Evolutionary conservation across 1,140 invertebrate species (phyloP), one percentile per base, ranked within the genome.

Genomic region (Maniola jurtina): DNA sequence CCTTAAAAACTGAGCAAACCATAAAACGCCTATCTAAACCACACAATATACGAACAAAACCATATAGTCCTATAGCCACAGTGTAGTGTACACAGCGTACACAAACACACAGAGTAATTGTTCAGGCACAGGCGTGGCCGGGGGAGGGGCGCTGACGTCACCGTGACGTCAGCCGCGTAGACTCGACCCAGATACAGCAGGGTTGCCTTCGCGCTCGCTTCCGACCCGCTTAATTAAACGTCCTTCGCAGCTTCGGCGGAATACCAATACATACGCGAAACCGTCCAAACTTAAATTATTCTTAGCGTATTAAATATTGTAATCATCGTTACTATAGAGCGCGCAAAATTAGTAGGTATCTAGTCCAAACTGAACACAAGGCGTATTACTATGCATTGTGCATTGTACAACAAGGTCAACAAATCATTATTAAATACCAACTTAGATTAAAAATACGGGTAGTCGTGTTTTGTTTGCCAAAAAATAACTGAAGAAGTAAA

Each of bases 91-190:
- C 6, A 48, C 45, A 62, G 61, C 47, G 38, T 63, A 50, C 40
- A 62, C 48, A 52, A 52, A 52, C 15, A 52, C 16, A 25, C 14
- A 16, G 48, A 52, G 48, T 52, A 52, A 52, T 25, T 14, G 15
- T 13, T 36, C 14, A 38, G 48, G n/a, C 34, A 56, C 57, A 68
- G 77, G 81, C 79, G 81, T 80, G 82, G 77, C 65, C 54, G 71
- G 73, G 70, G 77, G 80, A 66, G 75, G 73, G 74, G 77, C 74
- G 40, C 71, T 79, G 75, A 81, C 81, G 79, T 84, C 73, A 77
- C 48, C 58, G 67, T 75, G 73, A 76, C 68, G 73, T 52, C 48
- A 52, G 10, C 16, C 73, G 70, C 35, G 40, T 52, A 52, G 48
- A n/a, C 45, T 56, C 72, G 72, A 68, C 72, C 72, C 70, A 74